phyloP scores from a whole-genome alignment of 2,113 vertebrate species.

The Rousettus leschenaultii region DNA sequence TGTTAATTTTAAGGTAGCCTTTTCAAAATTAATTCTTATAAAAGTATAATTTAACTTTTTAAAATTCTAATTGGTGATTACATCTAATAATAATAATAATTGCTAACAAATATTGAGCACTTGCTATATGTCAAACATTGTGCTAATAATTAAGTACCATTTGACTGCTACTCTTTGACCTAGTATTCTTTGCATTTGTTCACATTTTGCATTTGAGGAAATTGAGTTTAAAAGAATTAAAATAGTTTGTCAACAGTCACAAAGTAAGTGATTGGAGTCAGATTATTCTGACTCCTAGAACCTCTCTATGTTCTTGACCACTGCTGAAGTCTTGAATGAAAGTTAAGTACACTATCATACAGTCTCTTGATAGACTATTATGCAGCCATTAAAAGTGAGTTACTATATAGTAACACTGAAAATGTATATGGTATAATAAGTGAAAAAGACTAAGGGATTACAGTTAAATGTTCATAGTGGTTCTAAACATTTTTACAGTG shows the following conservation, averaged over 20 bases:
- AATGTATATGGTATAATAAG: background rate
- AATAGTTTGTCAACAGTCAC: background rate
- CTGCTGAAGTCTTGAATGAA: conserved; percentile 12
- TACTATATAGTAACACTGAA: background rate
- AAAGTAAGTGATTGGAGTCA: background rate
- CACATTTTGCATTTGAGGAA: background rate
- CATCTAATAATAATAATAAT: background rate
- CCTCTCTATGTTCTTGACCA: background rate
- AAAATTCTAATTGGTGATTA: conserved; percentile 3
- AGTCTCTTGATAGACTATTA: background rate
- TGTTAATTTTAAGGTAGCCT: conserved; percentile 38
- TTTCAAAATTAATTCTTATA: conserved; percentile 22
- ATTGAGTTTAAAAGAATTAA: background rate
- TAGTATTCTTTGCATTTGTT: background rate
- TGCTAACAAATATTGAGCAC: background rate
- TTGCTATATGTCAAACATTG: background rate
- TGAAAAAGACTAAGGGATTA: background rate
- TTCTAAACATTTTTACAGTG: conserved; percentile 25
- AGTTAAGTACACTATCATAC: background rate
- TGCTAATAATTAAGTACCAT: background rate
- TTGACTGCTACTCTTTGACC: background rate
- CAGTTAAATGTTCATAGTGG: background rate
- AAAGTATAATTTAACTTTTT: background rate
- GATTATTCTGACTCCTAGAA: background rate
- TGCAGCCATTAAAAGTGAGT: background rate